Percentiles rank a stretch among this genome's conserved stretches.
Evolutionary conservation across 30 jellyfish, hydroid and myxozoan species (phyloP).

Genomic region (Cassiopea andromeda): DNA sequence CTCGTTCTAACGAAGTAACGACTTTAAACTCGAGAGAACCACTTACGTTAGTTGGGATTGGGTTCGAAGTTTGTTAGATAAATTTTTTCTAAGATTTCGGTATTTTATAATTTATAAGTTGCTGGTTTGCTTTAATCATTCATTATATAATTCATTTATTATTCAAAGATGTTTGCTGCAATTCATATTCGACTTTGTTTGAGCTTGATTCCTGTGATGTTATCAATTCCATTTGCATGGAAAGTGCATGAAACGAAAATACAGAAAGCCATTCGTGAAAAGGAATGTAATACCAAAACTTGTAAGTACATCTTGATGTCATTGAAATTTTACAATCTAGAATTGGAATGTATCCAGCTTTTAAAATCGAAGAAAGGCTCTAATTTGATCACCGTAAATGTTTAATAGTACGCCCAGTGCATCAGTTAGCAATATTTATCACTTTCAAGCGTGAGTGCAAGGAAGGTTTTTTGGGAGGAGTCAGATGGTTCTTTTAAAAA

Average conservation of each 20-base stretch:
- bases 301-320: not conserved
- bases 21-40: not conserved
- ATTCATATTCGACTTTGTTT: slow-evolving; percentile 49
- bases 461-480: too few relatives aligned
- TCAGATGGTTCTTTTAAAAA: too few relatives aligned
- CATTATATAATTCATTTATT: not conserved
- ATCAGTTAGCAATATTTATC: too few relatives aligned
- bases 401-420: too few relatives aligned
- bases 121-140: not conserved
- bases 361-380: too few relatives aligned
- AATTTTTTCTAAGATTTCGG: not conserved
- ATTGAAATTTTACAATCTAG: not conserved
- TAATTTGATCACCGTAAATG: too few relatives aligned
- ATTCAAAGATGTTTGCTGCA: slow-evolving; percentile 31
- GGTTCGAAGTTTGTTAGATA: slow-evolving; percentile 5
- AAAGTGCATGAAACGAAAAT: slow-evolving; percentile 44
- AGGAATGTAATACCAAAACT: not conserved
- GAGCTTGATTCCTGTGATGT: slow-evolving; percentile 44
- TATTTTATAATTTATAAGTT: not conserved
- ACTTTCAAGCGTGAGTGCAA: too few relatives aligned
- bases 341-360: not conserved
- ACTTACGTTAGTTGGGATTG: not conserved
- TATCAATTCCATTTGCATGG: slow-evolving; percentile 66
- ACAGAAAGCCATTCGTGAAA: not conserved
- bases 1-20: not conserved